Percentiles rank a stretch among this genome's conserved stretches.
These are phyloP conservation scores for Agonopterix arenella DNA, from an alignment of 2,888 invertebrate genomes.

Conservation along the genomic window DNA sequence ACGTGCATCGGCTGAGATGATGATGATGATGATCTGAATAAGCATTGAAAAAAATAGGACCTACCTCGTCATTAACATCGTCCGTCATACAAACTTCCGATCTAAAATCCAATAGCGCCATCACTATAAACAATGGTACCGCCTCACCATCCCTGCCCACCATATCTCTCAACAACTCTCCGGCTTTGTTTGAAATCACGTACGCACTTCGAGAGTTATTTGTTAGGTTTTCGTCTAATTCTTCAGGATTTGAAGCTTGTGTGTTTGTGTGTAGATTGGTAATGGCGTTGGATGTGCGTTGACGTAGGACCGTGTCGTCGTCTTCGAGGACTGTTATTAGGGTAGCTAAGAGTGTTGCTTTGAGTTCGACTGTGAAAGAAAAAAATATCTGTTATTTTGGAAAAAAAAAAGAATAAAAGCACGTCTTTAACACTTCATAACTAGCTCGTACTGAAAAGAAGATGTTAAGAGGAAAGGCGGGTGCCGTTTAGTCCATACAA, in stretches of 20 bases:
- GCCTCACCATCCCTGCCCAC: slow-evolving; percentile 9
- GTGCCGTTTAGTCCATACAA: no score
- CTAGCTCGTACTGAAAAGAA: no score
- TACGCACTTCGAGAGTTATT: not conserved
- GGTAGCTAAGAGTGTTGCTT: slow-evolving; percentile 46
- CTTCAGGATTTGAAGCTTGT: no score
- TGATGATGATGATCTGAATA: no score
- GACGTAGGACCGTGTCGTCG: slow-evolving; percentile 57
- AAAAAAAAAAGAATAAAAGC: no score
- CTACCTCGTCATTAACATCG: slow-evolving; percentile 46
- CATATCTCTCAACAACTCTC: slow-evolving; percentile 14
- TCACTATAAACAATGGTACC: slow-evolving; percentile 22
- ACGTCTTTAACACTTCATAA: no score
- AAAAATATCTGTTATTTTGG: not conserved
- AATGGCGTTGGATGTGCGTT: slow-evolving; percentile 24
- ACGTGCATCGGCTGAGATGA: no score
- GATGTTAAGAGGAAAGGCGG: no score
- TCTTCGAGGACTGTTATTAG: slow-evolving; percentile 72
- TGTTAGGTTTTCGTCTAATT: no score
- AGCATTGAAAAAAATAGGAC: no score
- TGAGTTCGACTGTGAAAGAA: slow-evolving; percentile 37
- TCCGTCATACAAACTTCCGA: slow-evolving; percentile 42
- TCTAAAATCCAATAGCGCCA: slow-evolving; percentile 51
- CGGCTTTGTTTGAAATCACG: slow-evolving; percentile 19
- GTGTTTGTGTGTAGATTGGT: slow-evolving; percentile 1